Percentiles rank a stretch among this genome's conserved stretches.
phyloP scores from a whole-genome alignment of 2,797 vertebrate species.

The Trichosurus vulpecula region DNA sequence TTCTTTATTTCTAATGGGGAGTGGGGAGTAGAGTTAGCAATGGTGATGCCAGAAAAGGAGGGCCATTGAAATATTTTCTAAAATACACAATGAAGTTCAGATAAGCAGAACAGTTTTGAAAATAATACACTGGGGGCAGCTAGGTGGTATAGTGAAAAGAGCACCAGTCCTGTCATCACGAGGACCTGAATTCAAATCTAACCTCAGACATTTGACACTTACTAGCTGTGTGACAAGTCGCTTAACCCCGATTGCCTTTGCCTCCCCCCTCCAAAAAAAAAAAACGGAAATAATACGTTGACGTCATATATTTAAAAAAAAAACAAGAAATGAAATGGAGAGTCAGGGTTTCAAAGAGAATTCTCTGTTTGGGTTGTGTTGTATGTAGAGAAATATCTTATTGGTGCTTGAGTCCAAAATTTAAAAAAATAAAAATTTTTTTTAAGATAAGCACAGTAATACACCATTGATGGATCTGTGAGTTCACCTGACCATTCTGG shows the following conservation, averaged over 20 bases:
- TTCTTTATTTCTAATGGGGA: neutral
- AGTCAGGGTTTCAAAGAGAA: neutral
- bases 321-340: neutral
- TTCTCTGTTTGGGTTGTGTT: neutral
- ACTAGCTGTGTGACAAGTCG: too few relatives aligned
- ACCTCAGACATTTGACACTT: too few relatives aligned
- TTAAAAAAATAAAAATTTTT: neutral
- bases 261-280: too few relatives aligned
- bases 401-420: neutral
- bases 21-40: neutral
- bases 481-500: neutral
- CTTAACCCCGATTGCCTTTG: too few relatives aligned
- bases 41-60: neutral
- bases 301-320: neutral
- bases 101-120: neutral
- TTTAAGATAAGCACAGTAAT: neutral
- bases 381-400: neutral
- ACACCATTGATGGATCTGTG: neutral
- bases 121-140: neutral
- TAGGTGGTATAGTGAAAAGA: too few relatives aligned
- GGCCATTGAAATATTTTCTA: neutral
- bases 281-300: neutral
- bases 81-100: neutral
- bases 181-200: too few relatives aligned
- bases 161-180: too few relatives aligned